Evolutionary conservation across 1,140 invertebrate species (phyloP).

Genomic region (Drosophila nasuta): DNA sequence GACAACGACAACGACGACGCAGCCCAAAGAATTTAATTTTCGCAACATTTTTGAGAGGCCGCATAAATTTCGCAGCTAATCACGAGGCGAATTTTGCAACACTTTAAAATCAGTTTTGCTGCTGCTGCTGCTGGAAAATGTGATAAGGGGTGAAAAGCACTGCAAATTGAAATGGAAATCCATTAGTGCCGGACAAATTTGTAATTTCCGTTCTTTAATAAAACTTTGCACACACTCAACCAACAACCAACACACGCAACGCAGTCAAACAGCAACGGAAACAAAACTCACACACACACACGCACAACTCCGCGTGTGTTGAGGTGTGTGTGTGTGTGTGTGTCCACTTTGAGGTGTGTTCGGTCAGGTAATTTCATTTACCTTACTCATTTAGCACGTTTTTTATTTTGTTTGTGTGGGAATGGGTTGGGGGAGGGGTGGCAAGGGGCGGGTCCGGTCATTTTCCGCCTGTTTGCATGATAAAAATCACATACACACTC

Average conservation of each 20-base stretch:
- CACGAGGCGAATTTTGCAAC: slow-evolving; percentile 35
- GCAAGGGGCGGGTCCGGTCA: slow-evolving; percentile 42
- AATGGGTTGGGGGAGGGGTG: no score
- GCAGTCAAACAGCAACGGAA: slow-evolving; percentile 45
- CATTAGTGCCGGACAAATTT: slow-evolving; percentile 81
- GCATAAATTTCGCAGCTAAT: slow-evolving; percentile 70
- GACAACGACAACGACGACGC: slow-evolving; percentile 46
- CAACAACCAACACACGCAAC: slow-evolving; percentile 37
- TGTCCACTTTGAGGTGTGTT: slow-evolving; percentile 74
- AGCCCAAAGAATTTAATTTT: slow-evolving; percentile 54
- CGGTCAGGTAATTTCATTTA: slow-evolving; percentile 80
- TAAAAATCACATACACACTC: slow-evolving; percentile 85
- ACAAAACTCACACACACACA: slow-evolving; percentile 48
- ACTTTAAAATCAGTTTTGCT: slow-evolving; percentile 43
- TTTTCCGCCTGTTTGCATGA: slow-evolving; percentile 83
- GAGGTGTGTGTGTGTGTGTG: slow-evolving; percentile 12
- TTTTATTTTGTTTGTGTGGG: slow-evolving; percentile 28
- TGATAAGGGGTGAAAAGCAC: slow-evolving; percentile 24
- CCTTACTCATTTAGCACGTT: slow-evolving; percentile 81
- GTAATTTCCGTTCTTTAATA: slow-evolving; percentile 81
- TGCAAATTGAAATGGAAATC: slow-evolving; percentile 80
- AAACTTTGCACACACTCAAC: slow-evolving; percentile 50
- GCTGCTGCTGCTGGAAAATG: background rate
- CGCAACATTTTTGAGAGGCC: slow-evolving; percentile 34
- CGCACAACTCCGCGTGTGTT: slow-evolving; percentile 38